Evolutionary conservation across 2,797 vertebrate genomes (phyloP), one percentile per base, ranked within the genome.

Genomic region (Rhinogobio ventralis): DNA sequence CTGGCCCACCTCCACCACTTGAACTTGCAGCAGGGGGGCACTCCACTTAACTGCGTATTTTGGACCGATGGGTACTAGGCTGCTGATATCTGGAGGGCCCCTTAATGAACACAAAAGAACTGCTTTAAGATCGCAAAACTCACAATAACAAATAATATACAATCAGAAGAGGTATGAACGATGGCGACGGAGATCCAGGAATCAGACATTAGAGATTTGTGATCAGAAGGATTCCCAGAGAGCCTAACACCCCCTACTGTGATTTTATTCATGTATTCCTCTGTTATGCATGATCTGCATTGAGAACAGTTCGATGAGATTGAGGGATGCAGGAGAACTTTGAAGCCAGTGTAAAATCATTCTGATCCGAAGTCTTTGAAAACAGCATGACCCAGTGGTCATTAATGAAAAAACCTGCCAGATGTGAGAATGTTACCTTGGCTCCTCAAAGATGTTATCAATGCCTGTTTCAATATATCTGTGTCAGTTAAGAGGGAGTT

Each of bases 31-130:
- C 69, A 98, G 92, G 0, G 96, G 93, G 0, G 94, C 93, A 66
- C 94, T 96, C 97, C 97, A 98, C 93, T 98, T 98, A 88, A 98
- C 92, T 1, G 95, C 93, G 11, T 97, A 98, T 87, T 95, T 96
- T 11, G 97, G 96, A 51, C 97, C 97, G 57, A 97, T 90, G 0
- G 96, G 96, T 89, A 97, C 96, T 89, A 98, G 91, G 90, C 95
- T 97, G 92, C 94, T 96, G 89, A 97, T 94, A 88, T 98, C 97
- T 67, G 96, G 93, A 83, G 96, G 95, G 14, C 95, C 96, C 90
- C 96, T 97, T 90, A 85, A 88, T 92, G 87, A 89, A 84, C 71
- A 82, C 45, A 68, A 78, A 86, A 39, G 2, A 33, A 69, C 39
- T 49, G 53, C 25, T 85, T 78, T 30, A 87, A 83, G 68, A 75